Evolutionary conservation across 2,797 vertebrate species (phyloP), one percentile per base, ranked within the genome.

Genomic region (Lacerta bilineata): DNA sequence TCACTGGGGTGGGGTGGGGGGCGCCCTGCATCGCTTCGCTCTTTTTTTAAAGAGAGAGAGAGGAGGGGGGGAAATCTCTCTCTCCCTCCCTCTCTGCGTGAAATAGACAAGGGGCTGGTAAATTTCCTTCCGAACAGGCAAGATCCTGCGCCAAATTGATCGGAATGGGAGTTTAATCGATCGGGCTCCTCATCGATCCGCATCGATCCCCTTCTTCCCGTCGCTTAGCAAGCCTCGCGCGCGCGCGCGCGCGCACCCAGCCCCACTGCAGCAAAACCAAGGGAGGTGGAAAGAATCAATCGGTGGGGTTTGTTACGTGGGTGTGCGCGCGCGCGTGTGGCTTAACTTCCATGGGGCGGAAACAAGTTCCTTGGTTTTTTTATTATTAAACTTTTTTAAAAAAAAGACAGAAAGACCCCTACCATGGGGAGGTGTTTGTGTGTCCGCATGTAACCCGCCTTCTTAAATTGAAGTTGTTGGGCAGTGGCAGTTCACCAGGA

Each of bases 121-220:
- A 1, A 25, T 41, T 15, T 29, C 50, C 78, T 41, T 7, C 25
- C 1, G 20, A 11, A 18, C 33, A 76, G 75, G 74, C 25, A 10
- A 50, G 64, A 83, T 90, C 84, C 88, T 86, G 46, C 68, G 27
- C 80, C 80, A 50, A 33, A 80, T 80, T 33, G 55, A 20, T 87
- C 59, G 25, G 33, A 55, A 39, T 80, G 75, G 89, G 55, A 80
- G 41, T 90, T 79, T 50, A 18, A 83, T 83, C 18, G 89, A 80
- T 84, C 89, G 27, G 55, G 11, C 68, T 66, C 8, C 23, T 11
- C 11, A 87, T 41, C n/a, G 89, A 84, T 80, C 55, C 17, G 3
- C 6, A 59, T 84, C 15, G 89, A 76, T 68, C 59, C 18, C 6
- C 8, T 43, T 64, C 8, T 43, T 64, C 69, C 85, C 80, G 81